Base-by-base conservation (phyloP, 37 sponge, comb jelly and placozoan species). In the Ephydatia muelleri region DNA sequence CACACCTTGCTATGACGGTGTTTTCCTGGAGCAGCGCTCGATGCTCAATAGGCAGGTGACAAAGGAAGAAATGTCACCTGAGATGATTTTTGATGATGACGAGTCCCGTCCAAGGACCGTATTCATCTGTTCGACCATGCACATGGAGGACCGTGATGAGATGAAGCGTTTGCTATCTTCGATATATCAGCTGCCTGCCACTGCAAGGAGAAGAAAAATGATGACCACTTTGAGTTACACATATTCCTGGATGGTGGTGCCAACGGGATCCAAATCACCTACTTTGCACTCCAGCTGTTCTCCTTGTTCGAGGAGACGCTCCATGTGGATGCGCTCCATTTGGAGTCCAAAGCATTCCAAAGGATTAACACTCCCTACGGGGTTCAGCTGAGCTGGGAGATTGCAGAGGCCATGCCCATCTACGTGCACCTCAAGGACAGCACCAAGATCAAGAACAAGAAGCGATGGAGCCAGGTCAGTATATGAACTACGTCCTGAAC, bases 401-500 rank as follows among this genome's bases (percentile, higher is more conserved):
- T 70, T 0, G 27, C 5, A 12, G 67, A 26, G 14, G 33, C 48
- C 22, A 88, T 96, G 81, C 88, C 86, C 0, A 90, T 96, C 49
- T 70, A 23, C 34, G 65, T 96, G 25, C 96, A 96, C 47, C 85
- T 93, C 72, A 95, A 95, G 75, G 93, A 95, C 72, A 88, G 85
- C 67, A 72, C 39, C 31, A 85, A 89, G 69, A 87, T 93, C 27
- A 93, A 86, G 75, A 88, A 91, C 77, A 96, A 96, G 90, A 96
- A 93, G 79, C 38, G 94, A 71, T 96, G 94, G 94, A 91, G 92
- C 49, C 97, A 96, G 73, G 97, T 96, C 40, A 96, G 97, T 96
- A 96, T 81, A 96, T 96, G 97, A 92, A 86, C 75, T 96, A 93
- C 83, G 78, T 93, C 67, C 64, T 93, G 48, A 82, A 93, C 68